Conservation (phyloP, 2,797 vertebrate species). For the Pipistrellus kuhlii region DNA sequence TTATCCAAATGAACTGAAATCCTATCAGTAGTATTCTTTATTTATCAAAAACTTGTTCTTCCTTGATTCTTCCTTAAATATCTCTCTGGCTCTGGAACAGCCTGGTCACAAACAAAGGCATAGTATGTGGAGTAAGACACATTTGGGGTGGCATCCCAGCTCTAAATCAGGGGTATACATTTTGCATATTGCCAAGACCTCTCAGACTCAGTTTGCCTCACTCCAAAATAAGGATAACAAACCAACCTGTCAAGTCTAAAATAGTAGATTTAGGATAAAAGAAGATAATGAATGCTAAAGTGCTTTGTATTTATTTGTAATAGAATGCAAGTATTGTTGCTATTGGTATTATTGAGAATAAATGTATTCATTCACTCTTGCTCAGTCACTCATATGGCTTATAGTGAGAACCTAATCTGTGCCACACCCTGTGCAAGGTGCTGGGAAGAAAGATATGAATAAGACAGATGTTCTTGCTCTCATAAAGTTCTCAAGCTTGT, state of each 20-base stretch:
- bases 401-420: neutral
- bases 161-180: neutral
- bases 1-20: neutral
- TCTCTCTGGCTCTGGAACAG: conserved; percentile 20
- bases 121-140: neutral
- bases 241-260: neutral
- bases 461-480: neutral
- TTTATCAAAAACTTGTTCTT: conserved; percentile 24
- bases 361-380: neutral
- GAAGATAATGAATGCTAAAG: conserved; percentile 1
- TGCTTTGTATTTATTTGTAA: conserved; percentile 24
- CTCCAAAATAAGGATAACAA: conserved; percentile 19
- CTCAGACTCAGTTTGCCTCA: neutral
- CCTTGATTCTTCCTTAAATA: conserved; percentile 29
- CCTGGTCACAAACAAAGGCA: neutral
- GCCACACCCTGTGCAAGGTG: neutral
- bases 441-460: neutral
- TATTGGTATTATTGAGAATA: conserved; percentile 33
- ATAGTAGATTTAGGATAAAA: conserved; percentile 1
- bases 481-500: neutral
- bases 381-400: neutral
- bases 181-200: conserved; percentile 36
- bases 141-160: neutral
- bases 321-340: neutral
- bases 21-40: conserved; percentile 4